Evolutionary conservation across 2,888 invertebrate species (phyloP).

Genomic region (Rhynchonema sp.): DNA sequence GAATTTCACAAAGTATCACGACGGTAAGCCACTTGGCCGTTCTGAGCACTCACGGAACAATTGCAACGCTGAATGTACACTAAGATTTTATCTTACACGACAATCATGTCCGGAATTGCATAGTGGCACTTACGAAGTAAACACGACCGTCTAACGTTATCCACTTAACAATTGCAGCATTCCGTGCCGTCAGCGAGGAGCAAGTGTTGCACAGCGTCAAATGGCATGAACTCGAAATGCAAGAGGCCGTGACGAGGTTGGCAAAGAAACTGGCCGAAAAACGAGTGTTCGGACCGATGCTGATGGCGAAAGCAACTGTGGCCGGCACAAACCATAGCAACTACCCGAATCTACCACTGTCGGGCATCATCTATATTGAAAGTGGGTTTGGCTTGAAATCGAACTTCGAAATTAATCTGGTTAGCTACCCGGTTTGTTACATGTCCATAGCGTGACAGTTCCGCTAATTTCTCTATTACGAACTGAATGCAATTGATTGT

Average conservation of each 20-base stretch:
- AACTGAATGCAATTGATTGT: too few relatives aligned
- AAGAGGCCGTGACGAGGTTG: conserved; percentile 23
- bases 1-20: too few relatives aligned
- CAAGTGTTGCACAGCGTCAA: conserved; percentile 20
- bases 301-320: conserved; percentile 25
- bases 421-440: background rate
- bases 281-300: conserved; percentile 23
- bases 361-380: conserved; percentile 25
- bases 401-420: too few relatives aligned
- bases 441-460: too few relatives aligned
- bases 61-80: too few relatives aligned
- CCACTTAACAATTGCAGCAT: conserved; percentile 14
- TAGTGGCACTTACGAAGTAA: too few relatives aligned
- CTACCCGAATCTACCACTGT: conserved; percentile 23
- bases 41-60: too few relatives aligned
- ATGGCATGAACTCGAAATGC: conserved; percentile 19
- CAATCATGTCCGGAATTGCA: too few relatives aligned
- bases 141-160: too few relatives aligned
- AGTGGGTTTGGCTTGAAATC: conserved; percentile 11
- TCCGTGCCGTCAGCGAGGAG: conserved; percentile 21
- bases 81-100: too few relatives aligned
- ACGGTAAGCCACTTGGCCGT: too few relatives aligned
- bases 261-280: conserved; percentile 27
- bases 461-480: background rate
- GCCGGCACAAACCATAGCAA: conserved; percentile 26